These are phyloP conservation scores for Nesidiocoris tenuis DNA, from an alignment of 2,888 invertebrate genomes.

Conservation along the genomic window DNA sequence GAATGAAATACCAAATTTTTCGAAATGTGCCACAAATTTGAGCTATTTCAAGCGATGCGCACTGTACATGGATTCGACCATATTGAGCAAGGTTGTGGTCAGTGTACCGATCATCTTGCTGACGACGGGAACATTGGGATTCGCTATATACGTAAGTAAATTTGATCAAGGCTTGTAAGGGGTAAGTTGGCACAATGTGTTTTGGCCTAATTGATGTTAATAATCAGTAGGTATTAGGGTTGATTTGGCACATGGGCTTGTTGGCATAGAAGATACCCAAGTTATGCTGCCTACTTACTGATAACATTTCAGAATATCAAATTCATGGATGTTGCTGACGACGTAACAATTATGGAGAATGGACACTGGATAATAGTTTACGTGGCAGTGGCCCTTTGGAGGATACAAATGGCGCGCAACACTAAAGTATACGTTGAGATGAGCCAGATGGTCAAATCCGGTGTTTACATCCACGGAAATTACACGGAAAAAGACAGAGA, in stretches of 20 bases:
- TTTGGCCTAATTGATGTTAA: too few relatives aligned
- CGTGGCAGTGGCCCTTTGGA: background rate
- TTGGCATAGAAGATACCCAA: too few relatives aligned
- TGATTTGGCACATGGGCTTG: too few relatives aligned
- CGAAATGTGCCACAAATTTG: background rate
- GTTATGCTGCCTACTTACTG: too few relatives aligned
- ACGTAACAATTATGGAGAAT: constrained; percentile 10
- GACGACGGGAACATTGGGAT: background rate
- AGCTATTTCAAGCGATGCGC: background rate
- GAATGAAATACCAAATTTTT: constrained; percentile 14
- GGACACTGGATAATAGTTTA: constrained; percentile 11
- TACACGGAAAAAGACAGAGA: background rate
- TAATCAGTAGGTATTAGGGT: too few relatives aligned
- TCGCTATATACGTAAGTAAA: constrained; percentile 9
- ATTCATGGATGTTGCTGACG: background rate
- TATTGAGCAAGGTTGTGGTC: background rate
- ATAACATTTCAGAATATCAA: constrained; percentile 10
- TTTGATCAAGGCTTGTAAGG: background rate
- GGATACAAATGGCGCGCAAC: background rate
- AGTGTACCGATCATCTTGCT: constrained; percentile 6
- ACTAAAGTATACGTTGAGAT: background rate
- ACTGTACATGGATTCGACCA: background rate
- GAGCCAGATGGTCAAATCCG: constrained; percentile 3
- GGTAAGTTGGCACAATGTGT: background rate
- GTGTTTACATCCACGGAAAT: constrained; percentile 9